Conservation (phyloP, 1,140 invertebrate species). For the Eulimnadia texana region DNA sequence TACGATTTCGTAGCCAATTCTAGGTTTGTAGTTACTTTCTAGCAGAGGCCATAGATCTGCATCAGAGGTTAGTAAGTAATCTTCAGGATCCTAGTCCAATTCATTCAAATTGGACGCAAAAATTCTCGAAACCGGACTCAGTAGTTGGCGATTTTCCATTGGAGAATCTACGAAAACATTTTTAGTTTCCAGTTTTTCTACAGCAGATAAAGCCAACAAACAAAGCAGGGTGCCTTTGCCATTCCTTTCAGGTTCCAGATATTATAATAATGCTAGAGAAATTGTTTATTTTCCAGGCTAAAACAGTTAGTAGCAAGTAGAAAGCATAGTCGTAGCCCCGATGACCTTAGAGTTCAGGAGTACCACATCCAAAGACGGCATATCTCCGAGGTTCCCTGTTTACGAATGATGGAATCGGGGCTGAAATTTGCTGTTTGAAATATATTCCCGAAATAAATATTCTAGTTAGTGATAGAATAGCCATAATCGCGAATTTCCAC, state of each 20-base stretch:
- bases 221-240: background rate
- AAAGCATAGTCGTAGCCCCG: conserved; percentile 1
- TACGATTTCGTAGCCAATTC: background rate
- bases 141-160: background rate
- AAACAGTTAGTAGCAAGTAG: background rate
- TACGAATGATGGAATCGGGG: no score
- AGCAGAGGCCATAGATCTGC: conserved; percentile 5
- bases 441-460: no score
- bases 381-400: no score
- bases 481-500: no score
- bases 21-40: background rate
- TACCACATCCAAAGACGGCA: background rate
- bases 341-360: background rate
- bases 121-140: background rate
- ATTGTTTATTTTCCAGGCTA: background rate
- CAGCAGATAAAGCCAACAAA: background rate
- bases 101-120: background rate
- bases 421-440: no score
- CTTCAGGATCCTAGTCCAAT: background rate
- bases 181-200: background rate
- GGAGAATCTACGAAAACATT: background rate
- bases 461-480: no score
- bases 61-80: background rate
- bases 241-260: background rate
- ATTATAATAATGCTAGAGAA: background rate